phyloP scores from a whole-genome alignment of 2,797 vertebrate genomes.

The Gephyroberyx darwinii region DNA sequence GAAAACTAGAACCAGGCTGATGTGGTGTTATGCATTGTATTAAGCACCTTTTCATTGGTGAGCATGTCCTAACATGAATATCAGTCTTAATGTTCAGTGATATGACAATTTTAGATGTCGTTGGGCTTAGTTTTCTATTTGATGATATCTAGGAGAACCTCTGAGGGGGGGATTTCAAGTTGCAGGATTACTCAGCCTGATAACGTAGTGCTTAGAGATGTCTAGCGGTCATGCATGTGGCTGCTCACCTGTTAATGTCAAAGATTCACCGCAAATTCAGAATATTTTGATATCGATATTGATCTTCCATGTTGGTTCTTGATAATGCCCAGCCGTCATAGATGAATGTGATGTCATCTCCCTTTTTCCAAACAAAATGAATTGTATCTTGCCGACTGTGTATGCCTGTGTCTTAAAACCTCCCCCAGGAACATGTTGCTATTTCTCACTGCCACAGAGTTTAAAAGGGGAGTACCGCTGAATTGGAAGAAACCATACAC shows the following conservation, averaged over 20 bases:
- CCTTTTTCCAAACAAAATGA: neutral
- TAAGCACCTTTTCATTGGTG: constrained; percentile 8
- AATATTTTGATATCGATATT: no score
- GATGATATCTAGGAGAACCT: neutral
- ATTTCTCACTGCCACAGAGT: constrained; percentile 39
- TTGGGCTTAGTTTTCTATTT: neutral
- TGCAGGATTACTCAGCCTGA: neutral
- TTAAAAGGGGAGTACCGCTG: constrained; percentile 13
- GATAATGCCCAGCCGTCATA: neutral
- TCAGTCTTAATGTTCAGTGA: constrained; percentile 24
- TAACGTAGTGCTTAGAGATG: neutral
- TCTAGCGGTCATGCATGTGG: neutral
- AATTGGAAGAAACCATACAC: constrained; percentile 1
- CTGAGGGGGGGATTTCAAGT: neutral
- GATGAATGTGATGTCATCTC: neutral
- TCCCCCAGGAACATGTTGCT: constrained; percentile 3
- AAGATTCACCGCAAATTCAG: no score
- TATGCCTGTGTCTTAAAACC: constrained; percentile 28
- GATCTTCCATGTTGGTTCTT: no score
- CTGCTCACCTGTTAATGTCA: no score
- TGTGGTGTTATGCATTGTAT: constrained; percentile 40
- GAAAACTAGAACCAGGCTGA: constrained; percentile 18
- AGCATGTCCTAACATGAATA: constrained; percentile 18
- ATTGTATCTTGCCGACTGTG: neutral
- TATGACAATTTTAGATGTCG: neutral